Percentiles rank a stretch among this genome's conserved stretches.
Conservation (phyloP, 2,888 invertebrate species). For the Drosophila melanosoma region DNA sequence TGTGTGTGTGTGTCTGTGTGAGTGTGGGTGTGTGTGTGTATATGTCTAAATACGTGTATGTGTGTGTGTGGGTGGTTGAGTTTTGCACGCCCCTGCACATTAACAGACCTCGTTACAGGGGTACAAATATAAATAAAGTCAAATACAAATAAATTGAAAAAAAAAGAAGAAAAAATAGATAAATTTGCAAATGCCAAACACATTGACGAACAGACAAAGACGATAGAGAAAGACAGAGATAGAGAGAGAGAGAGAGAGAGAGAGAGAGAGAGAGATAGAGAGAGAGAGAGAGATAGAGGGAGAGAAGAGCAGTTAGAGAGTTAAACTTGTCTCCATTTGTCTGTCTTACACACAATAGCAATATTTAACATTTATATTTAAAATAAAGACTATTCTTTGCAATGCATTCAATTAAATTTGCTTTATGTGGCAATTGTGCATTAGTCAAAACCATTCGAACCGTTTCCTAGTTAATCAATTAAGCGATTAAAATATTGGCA, state of each 20-base stretch:
- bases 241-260: neutral
- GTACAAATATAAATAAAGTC: conserved; percentile 18
- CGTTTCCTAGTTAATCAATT: neutral
- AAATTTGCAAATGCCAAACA: conserved; percentile 31
- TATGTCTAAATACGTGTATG: conserved; percentile 12
- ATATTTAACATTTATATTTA: neutral
- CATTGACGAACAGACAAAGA: neutral
- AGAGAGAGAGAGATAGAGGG: neutral
- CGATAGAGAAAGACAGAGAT: neutral
- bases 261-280: neutral
- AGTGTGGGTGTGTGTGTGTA: conserved; percentile 12
- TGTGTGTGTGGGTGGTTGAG: conserved; percentile 47
- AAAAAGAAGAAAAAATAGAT: conserved; percentile 3
- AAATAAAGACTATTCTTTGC: neutral
- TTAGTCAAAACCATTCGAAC: neutral
- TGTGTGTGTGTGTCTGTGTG: conserved; percentile 11
- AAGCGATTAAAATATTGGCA: neutral
- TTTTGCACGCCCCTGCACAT: conserved; percentile 57
- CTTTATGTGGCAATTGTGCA: neutral
- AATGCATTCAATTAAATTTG: neutral
- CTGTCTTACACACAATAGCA: neutral
- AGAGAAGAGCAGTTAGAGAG: neutral
- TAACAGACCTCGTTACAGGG: conserved; percentile 50
- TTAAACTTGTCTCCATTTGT: neutral
- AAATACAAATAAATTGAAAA: conserved; percentile 12